These are phyloP conservation scores for Equus przewalskii DNA, from an alignment of 2,113 vertebrate genomes.

Conservation along the genomic window DNA sequence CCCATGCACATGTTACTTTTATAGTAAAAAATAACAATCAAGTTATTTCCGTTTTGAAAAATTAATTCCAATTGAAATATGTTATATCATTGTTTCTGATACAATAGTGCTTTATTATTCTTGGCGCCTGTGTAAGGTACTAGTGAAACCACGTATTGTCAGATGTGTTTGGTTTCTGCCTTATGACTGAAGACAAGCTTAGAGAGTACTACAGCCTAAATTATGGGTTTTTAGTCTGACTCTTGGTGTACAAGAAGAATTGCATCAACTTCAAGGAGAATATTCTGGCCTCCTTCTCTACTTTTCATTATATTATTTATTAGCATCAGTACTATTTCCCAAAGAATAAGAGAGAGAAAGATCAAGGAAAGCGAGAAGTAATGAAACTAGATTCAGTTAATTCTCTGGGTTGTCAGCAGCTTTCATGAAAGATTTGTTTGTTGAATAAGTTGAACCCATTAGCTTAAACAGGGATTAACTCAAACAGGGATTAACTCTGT, in stretches of 20 bases:
- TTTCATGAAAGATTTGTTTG: slow-evolving; percentile 70
- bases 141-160: no score
- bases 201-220: no score
- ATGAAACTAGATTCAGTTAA: background rate
- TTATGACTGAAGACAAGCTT: background rate
- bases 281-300: background rate
- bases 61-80: background rate
- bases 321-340: background rate
- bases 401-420: slow-evolving; percentile 9
- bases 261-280: background rate
- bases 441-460: slow-evolving; percentile 47
- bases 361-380: background rate
- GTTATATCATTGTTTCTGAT: background rate
- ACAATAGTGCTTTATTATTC: background rate
- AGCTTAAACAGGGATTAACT: slow-evolving; percentile 61
- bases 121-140: background rate
- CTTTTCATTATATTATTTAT: background rate
- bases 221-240: background rate
- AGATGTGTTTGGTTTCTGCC: background rate
- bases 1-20: background rate
- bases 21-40: background rate
- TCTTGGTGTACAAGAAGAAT: background rate
- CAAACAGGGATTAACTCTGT: slow-evolving; percentile 55
- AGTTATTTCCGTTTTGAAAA: background rate
- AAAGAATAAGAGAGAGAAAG: background rate